These are phyloP conservation scores for Stigmatopora argus DNA, from an alignment of 2,113 vertebrate genomes.

Conservation along the genomic window DNA sequence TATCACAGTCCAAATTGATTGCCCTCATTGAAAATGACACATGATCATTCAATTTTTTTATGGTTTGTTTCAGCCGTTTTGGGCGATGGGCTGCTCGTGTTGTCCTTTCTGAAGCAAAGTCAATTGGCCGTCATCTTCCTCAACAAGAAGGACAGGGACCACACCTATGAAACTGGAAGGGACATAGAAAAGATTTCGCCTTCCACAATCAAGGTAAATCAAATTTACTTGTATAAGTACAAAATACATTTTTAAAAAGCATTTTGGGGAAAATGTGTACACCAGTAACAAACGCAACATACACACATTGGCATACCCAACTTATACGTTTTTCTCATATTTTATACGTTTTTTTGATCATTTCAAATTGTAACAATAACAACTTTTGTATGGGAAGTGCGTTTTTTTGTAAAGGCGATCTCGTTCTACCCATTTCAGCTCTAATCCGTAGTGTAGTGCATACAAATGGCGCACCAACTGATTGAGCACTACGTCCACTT, in stretches of 20 bases:
- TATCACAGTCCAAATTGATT: no score
- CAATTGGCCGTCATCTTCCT: constrained; percentile 85
- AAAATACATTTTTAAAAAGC: background rate
- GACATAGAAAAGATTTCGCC: constrained; percentile 77
- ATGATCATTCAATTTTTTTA: background rate
- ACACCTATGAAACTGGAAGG: constrained; percentile 72
- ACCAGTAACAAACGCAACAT: no score
- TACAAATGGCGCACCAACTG: no score
- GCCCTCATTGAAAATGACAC: background rate
- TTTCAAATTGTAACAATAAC: no score
- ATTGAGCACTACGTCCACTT: no score
- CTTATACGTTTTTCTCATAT: no score
- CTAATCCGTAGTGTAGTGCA: no score
- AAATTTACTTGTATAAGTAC: constrained; percentile 2
- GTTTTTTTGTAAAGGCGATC: no score
- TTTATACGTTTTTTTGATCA: no score
- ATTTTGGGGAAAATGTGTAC: background rate
- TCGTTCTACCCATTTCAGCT: no score
- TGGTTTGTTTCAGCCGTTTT: constrained; percentile 73
- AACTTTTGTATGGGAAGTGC: no score
- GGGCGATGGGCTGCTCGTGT: constrained; percentile 83
- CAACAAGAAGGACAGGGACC: constrained; percentile 75
- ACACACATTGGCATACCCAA: no score
- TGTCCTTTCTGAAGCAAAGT: constrained; percentile 85
- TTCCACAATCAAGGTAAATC: constrained; percentile 82